Evolutionary conservation across 37 sponge, comb jelly and placozoan genomes (phyloP).

Genomic region (Theonella swinhoei): DNA sequence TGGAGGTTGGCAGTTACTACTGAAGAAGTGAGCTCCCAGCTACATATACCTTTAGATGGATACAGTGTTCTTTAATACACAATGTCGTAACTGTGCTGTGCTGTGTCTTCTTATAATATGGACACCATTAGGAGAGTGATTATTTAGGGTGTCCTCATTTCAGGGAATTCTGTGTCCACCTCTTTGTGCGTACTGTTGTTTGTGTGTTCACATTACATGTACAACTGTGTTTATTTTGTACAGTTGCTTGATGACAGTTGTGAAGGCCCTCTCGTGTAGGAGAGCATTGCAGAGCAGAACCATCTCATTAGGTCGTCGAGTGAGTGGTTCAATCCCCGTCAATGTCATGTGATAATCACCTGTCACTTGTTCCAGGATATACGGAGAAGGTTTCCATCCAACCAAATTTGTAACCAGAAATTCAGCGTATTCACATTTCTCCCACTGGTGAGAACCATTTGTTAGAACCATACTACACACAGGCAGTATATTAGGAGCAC

Average conservation of each 20-base stretch:
- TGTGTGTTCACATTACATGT: too few relatives aligned
- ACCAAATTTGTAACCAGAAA: slow-evolving; percentile 77
- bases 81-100: too few relatives aligned
- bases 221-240: neutral
- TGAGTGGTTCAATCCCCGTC: neutral
- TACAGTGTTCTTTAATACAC: neutral
- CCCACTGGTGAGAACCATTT: slow-evolving; percentile 61
- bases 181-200: too few relatives aligned
- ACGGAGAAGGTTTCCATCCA: slow-evolving; percentile 40
- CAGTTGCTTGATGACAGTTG: slow-evolving; percentile 12
- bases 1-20: slow-evolving; percentile 41
- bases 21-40: slow-evolving; percentile 28
- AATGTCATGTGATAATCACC: neutral
- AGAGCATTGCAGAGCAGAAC: slow-evolving; percentile 27
- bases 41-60: too few relatives aligned
- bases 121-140: too few relatives aligned
- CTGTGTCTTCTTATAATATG: too few relatives aligned
- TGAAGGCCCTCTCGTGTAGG: slow-evolving; percentile 1
- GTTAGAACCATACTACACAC: too few relatives aligned
- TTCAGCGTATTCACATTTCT: slow-evolving; percentile 79
- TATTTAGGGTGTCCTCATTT: too few relatives aligned
- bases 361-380: slow-evolving; percentile 12
- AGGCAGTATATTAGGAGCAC: too few relatives aligned
- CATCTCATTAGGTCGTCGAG: slow-evolving; percentile 21
- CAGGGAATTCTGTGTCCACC: too few relatives aligned